A percentile compares a stretch with the other conserved stretches of the same genome.
Conservation (phyloP, 2,113 vertebrate species). For the Corythaeola cristata region DNA sequence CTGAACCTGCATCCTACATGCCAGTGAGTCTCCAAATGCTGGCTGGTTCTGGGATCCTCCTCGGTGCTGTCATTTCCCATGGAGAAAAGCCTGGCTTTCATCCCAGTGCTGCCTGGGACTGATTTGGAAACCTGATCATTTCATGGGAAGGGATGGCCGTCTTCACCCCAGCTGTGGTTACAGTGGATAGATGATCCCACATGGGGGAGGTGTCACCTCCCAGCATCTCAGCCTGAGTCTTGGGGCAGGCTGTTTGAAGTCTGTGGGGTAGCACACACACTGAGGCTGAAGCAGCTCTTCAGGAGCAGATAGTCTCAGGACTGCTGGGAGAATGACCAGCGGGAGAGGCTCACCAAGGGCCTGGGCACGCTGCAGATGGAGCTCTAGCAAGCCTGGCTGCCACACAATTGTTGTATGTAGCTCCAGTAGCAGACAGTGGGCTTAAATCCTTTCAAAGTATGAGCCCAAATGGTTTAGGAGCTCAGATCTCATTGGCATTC, state of each 20-base stretch:
- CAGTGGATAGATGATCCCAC: background rate
- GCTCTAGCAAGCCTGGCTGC: background rate
- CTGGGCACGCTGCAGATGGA: fast-evolving
- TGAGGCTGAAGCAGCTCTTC: background rate
- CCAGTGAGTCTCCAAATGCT: background rate
- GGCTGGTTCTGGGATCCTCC: background rate
- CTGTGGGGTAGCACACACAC: background rate
- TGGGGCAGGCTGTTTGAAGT: background rate
- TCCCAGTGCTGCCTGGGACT: background rate
- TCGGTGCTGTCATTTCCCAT: background rate
- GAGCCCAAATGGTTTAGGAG: background rate
- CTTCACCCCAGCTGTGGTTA: background rate
- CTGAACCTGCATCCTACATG: background rate
- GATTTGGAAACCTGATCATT: background rate
- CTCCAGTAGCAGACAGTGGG: background rate
- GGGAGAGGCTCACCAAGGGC: background rate
- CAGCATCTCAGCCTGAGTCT: background rate
- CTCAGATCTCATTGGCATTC: background rate
- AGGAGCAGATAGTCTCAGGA: background rate
- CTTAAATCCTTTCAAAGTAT: background rate
- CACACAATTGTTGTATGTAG: background rate
- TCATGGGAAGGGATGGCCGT: background rate
- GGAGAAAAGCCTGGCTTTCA: background rate
- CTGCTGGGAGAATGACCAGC: background rate
- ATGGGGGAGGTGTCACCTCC: background rate